Evolutionary conservation across 2,888 invertebrate species (phyloP), one percentile per base, ranked within the genome.

Genomic region (Standfussiana lucernea): DNA sequence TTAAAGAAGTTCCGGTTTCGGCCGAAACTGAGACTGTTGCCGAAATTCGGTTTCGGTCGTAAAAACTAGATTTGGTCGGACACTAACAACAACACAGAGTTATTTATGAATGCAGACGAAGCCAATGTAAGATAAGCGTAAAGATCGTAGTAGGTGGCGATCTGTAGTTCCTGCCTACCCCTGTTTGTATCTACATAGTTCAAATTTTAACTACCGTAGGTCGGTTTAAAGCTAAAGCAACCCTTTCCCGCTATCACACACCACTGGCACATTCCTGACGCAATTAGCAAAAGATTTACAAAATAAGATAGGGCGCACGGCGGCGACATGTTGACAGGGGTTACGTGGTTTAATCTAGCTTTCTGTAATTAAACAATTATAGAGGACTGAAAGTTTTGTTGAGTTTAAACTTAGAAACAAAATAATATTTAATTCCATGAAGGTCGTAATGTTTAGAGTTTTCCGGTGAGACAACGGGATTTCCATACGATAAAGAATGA

Each of bases 211-310:
- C 78, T 45, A 83, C 62, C 83, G 61, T 83, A 62, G 32, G 77
- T 32, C 59, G 62, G 77, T 71, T 83, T 78, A 45, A 77, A 78
- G 56, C 64, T 56, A 35, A 42, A 64, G 32, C 45, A 72, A 82
- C 81, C 84, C 82, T 72, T 71, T 6, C 32, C 53, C 83, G 53
- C 72, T 72, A 83, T 61, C 56, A 71, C 73, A 64, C 68, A 83
- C 50, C 45, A 53, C 74, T 61, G 37, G 37, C 35, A 24, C 68
- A 69, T 72, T 69, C 76, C 53, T 65, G 45, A 83, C 66, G 72
- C 69, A 80, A 83, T 83, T 83, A 83, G 80, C 82, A 59, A 80
- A 83, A 83, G 85, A 85, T 81, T 77, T 67, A 42, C 73, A 70
- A 70, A 84, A 77, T 85, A 81, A 77, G 85, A 83, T 87, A 76